Percentiles rank a stretch among this genome's conserved stretches.
These are phyloP conservation scores for Mythimna loreyi DNA, from an alignment of 2,888 invertebrate genomes.

Conservation along the genomic window DNA sequence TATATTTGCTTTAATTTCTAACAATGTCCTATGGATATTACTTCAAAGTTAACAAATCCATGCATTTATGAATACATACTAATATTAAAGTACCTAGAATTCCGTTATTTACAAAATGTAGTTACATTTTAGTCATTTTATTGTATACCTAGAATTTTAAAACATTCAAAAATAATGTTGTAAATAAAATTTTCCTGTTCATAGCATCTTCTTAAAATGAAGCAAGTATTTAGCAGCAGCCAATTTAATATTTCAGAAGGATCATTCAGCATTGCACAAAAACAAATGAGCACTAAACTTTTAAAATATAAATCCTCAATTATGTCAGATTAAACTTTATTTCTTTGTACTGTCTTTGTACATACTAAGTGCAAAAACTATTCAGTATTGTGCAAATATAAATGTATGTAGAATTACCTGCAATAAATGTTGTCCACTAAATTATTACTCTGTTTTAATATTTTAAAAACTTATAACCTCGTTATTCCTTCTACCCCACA, in stretches of 20 bases:
- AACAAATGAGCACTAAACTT: slow-evolving; percentile 6
- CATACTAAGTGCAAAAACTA: slow-evolving; percentile 23
- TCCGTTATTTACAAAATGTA: slow-evolving; percentile 22
- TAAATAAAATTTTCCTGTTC: neutral
- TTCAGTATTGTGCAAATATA: slow-evolving; percentile 35
- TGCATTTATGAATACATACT: slow-evolving; percentile 33
- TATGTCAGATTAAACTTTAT: slow-evolving; percentile 4
- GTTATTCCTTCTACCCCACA: no score
- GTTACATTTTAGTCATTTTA: slow-evolving; percentile 3
- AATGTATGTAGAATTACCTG: slow-evolving; percentile 56
- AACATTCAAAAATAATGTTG: slow-evolving; percentile 1
- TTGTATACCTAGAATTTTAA: neutral
- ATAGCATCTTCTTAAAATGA: neutral
- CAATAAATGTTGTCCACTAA: slow-evolving; percentile 67
- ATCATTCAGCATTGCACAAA: slow-evolving; percentile 27
- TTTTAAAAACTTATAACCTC: no score
- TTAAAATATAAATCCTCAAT: slow-evolving; percentile 5
- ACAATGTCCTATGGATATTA: slow-evolving; percentile 2
- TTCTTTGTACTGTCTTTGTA: slow-evolving; percentile 29
- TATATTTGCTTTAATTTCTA: slow-evolving; percentile 20
- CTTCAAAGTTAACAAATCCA: slow-evolving; percentile 9
- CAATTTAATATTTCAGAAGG: slow-evolving; percentile 9
- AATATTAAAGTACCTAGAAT: neutral
- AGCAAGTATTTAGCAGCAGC: slow-evolving; percentile 9
- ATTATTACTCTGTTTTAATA: neutral